Conservation (phyloP, 2,888 invertebrate genomes). For the Drymonia ruficornis region DNA sequence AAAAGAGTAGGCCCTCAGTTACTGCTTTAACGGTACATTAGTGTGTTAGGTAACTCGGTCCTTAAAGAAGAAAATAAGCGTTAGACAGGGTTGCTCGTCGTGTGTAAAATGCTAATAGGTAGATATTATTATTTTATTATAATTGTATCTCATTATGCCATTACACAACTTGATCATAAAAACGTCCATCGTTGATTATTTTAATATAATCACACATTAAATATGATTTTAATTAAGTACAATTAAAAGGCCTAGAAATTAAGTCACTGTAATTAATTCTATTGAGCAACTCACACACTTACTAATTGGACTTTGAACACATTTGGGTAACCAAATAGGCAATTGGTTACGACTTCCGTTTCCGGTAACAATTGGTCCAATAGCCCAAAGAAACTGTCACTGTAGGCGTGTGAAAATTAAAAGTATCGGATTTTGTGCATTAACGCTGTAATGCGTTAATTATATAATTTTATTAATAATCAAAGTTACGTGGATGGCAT, state of each 20-base stretch:
- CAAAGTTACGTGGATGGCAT: no score
- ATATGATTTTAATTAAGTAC: neutral
- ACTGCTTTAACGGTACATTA: no score
- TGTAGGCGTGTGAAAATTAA: neutral
- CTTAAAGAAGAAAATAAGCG: no score
- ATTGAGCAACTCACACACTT: constrained; percentile 6
- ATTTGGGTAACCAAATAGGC: constrained; percentile 18
- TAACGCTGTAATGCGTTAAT: no score
- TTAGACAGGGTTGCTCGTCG: no score
- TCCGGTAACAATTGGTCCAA: constrained; percentile 19
- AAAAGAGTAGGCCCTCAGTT: no score
- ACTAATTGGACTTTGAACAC: neutral
- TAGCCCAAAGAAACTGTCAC: constrained; percentile 23
- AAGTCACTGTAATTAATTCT: neutral
- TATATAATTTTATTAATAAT: no score
- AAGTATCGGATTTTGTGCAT: no score
- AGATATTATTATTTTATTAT: no score
- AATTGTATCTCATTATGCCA: no score
- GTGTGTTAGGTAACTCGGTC: no score
- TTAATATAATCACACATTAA: neutral
- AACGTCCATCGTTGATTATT: neutral
- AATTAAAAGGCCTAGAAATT: neutral
- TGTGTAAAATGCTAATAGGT: no score
- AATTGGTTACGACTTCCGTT: constrained; percentile 26
- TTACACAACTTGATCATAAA: neutral